A percentile compares a stretch with the other conserved stretches of the same genome.
phyloP scores from a whole-genome alignment of 2,888 invertebrate genomes.

The Pyralis farinalis region DNA sequence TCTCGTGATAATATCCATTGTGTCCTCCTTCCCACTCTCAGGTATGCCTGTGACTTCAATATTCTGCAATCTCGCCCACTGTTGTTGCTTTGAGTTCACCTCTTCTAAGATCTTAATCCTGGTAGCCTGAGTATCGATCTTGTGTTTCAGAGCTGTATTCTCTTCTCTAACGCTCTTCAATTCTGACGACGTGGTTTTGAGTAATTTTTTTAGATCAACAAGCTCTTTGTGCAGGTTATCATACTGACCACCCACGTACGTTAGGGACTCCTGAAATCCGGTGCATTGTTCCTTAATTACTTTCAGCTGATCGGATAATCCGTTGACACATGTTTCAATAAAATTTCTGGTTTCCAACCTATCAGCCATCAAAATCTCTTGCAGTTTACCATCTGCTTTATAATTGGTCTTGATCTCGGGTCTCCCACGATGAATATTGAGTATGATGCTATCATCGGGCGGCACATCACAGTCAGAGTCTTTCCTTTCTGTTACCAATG shows the following conservation, averaged over 20 bases:
- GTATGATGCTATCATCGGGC: too few species aligned
- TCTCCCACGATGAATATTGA: too few species aligned
- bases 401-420: too few species aligned
- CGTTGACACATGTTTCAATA: too few species aligned
- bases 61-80: conserved; percentile 6
- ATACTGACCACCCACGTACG: not conserved
- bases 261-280: not conserved
- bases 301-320: too few species aligned
- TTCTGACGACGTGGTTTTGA: not conserved
- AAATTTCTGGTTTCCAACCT: too few species aligned
- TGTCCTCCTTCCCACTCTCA: not conserved
- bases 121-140: not conserved
- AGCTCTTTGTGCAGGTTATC: not conserved
- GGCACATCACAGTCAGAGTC: too few species aligned
- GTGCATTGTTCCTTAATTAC: not conserved
- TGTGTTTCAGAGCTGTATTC: not conserved
- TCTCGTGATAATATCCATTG: not conserved
- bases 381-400: too few species aligned
- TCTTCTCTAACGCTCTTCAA: not conserved
- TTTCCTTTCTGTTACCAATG: too few species aligned
- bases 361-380: too few species aligned
- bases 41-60: conserved; percentile 11
- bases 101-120: conserved; percentile 1
- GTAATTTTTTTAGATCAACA: too few species aligned
- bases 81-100: conserved; percentile 1